These are phyloP conservation scores for Pelvicachromis taeniatus DNA, from an alignment of 2,113 vertebrate species.

Conservation along the genomic window DNA sequence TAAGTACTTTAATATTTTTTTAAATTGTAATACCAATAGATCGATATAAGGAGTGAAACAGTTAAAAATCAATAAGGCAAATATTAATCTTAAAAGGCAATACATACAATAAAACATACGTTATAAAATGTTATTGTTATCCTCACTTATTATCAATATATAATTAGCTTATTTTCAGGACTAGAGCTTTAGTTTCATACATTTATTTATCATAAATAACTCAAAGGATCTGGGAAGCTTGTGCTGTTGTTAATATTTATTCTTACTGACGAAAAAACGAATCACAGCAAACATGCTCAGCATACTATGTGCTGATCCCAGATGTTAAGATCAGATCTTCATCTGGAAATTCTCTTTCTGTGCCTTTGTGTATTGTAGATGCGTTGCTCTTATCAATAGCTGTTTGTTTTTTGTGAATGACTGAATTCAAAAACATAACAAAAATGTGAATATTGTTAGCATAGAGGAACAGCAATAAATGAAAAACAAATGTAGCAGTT, in stretches of 20 bases:
- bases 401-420: not conserved
- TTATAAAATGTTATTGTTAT: not conserved
- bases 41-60: not conserved
- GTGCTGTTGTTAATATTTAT: not conserved
- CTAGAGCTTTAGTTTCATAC: not conserved
- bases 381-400: not conserved
- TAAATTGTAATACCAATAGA: not conserved
- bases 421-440: not conserved
- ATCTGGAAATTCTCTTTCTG: not conserved
- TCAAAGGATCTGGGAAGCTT: not conserved
- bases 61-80: not conserved
- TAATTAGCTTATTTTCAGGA: not conserved
- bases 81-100: not conserved
- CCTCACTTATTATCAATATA: not conserved
- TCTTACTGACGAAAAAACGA: not conserved
- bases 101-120: not conserved
- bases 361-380: not conserved
- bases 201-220: not conserved
- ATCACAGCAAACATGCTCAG: not conserved
- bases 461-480: not conserved
- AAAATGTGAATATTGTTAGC: not conserved
- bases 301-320: not conserved
- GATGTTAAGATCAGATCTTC: not conserved
- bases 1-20: not conserved
- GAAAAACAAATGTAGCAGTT: not conserved